A percentile compares a stretch with the other conserved stretches of the same genome.
These are phyloP conservation scores for Platypus cylindrus DNA, from an alignment of 2,888 invertebrate species.

Conservation along the genomic window DNA sequence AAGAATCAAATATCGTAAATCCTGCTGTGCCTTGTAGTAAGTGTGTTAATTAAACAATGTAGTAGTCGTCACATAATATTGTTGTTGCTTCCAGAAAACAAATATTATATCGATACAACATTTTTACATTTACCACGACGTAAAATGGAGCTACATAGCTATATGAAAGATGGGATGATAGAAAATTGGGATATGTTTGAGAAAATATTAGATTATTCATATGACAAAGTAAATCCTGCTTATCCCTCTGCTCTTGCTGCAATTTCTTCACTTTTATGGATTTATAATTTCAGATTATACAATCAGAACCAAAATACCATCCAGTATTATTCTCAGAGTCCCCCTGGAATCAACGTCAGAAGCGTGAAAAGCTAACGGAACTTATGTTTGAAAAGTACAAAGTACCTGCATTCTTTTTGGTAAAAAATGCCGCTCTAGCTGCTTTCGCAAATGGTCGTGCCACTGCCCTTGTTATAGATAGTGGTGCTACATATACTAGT, in stretches of 20 bases:
- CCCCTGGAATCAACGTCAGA: constrained; percentile 87
- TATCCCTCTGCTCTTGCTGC: too few relatives aligned
- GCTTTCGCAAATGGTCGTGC: constrained; percentile 93
- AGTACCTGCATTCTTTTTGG: constrained; percentile 94
- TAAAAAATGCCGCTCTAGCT: constrained; percentile 94
- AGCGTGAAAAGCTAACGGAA: constrained; percentile 90
- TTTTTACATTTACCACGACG: constrained; percentile 82
- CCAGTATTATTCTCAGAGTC: constrained; percentile 97
- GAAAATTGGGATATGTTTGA: constrained; percentile 99
- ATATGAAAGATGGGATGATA: constrained; percentile 97
- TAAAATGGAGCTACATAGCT: constrained; percentile 78
- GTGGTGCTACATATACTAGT: constrained; percentile 95
- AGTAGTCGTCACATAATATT: too few relatives aligned
- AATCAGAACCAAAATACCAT: constrained; percentile 89
- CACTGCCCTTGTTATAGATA: constrained; percentile 84
- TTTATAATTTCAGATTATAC: constrained; percentile 70
- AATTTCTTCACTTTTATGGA: too few relatives aligned
- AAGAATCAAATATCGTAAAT: constrained; percentile 43
- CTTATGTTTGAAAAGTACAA: constrained; percentile 98
- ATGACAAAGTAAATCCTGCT: constrained; percentile 62
- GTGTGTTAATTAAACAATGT: constrained; percentile 1
- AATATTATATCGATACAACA: constrained; percentile 87
- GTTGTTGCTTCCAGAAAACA: constrained; percentile 32
- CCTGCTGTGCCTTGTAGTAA: background rate
- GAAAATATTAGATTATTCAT: constrained; percentile 88